Conservation (phyloP, 2,113 vertebrate species). For the Typhlomys cinereus region DNA sequence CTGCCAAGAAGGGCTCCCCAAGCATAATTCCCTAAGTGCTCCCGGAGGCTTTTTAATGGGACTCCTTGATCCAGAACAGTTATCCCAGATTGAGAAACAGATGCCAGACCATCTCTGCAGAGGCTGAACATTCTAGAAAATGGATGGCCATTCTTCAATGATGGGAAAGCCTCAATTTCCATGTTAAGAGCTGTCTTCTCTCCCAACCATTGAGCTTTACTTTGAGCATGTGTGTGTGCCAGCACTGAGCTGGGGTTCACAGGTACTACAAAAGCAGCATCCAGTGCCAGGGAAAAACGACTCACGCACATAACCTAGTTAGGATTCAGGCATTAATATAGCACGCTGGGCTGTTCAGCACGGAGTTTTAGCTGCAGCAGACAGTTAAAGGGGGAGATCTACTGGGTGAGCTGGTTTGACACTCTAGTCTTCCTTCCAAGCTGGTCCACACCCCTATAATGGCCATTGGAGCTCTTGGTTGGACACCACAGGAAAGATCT, state of each 20-base stretch:
- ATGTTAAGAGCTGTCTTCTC: not conserved
- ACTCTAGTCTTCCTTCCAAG: not conserved
- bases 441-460: not conserved
- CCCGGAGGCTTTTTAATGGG: conserved; percentile 43
- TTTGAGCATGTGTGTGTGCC: not conserved
- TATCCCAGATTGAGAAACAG: conserved; percentile 69
- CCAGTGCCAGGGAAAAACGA: not conserved
- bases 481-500: not conserved
- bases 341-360: not conserved
- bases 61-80: conserved; percentile 70
- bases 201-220: not conserved
- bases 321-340: not conserved
- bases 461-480: not conserved
- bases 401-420: not conserved
- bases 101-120: conserved; percentile 47
- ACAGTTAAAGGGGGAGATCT: not conserved
- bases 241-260: not conserved
- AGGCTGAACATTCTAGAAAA: conserved; percentile 40
- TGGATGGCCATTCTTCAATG: not conserved
- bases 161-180: not conserved
- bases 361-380: not conserved
- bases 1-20: conserved; percentile 58
- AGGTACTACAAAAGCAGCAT: not conserved
- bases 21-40: conserved; percentile 64
- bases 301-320: not conserved